phyloP scores from a whole-genome alignment of 2,888 invertebrate species.

The Perizoma flavofasciatum region DNA sequence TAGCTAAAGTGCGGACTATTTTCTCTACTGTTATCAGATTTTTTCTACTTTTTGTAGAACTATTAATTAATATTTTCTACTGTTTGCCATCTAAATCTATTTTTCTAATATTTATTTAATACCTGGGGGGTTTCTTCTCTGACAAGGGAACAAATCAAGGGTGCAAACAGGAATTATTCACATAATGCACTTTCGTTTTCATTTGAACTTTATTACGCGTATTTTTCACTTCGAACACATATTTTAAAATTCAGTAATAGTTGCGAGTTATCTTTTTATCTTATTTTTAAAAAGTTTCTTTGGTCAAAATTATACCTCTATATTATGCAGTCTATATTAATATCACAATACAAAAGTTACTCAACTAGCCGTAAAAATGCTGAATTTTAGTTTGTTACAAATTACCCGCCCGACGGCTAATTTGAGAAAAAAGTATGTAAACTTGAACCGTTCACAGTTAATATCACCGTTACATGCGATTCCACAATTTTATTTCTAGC shows the following conservation, averaged over 20 bases:
- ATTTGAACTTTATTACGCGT: conserved; percentile 7
- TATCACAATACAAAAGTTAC: conserved; percentile 26
- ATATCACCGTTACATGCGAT: conserved; percentile 80
- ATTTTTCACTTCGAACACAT: conserved; percentile 7
- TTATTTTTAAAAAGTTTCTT: no score
- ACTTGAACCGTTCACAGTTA: conserved; percentile 74
- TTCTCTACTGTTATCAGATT: conserved; percentile 13
- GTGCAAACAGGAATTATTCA: no score
- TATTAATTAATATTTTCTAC: conserved; percentile 11
- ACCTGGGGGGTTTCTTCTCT: conserved; percentile 21
- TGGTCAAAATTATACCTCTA: no score
- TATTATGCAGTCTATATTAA: not conserved
- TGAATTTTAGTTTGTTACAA: conserved; percentile 58
- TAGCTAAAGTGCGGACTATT: conserved; percentile 23
- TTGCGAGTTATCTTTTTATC: no score
- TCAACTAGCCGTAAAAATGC: conserved; percentile 38
- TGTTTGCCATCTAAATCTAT: conserved; percentile 18
- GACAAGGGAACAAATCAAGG: conserved; percentile 1
- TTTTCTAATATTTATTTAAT: conserved; percentile 14
- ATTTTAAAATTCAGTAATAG: no score
- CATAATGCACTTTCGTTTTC: conserved; percentile 11
- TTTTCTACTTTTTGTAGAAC: conserved; percentile 2
- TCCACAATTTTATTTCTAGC: conserved; percentile 78
- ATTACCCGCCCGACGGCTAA: conserved; percentile 58
- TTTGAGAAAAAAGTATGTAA: conserved; percentile 70